phyloP scores from a whole-genome alignment of 2,888 invertebrate species.

The Leptopilina drosophilae region DNA sequence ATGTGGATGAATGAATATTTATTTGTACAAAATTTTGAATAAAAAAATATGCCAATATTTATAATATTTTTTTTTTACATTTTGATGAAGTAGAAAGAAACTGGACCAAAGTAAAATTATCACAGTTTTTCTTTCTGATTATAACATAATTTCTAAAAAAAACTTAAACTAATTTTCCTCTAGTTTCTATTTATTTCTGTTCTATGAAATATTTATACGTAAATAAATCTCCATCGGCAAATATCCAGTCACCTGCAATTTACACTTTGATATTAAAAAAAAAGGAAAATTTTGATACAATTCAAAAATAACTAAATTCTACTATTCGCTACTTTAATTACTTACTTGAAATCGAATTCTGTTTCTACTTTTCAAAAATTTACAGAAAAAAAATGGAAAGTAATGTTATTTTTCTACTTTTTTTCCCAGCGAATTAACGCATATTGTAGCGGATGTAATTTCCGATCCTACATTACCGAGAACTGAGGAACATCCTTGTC shows the following conservation, averaged over 20 bases:
- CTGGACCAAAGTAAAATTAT: constrained; percentile 2
- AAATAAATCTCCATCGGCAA: constrained; percentile 18
- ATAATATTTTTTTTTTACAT: background rate
- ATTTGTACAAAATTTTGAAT: background rate
- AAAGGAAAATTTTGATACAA: no score
- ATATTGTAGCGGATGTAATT: constrained; percentile 98
- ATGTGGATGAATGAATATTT: constrained; percentile 36
- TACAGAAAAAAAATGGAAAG: no score
- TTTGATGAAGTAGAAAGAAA: constrained; percentile 17
- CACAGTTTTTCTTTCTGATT: constrained; percentile 9
- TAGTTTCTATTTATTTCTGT: background rate
- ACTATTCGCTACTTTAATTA: no score
- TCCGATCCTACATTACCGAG: constrained; percentile 98
- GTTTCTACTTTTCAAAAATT: no score
- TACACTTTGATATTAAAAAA: constrained; percentile 14
- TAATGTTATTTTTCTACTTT: constrained; percentile 23
- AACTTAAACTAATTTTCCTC: background rate
- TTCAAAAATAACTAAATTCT: no score
- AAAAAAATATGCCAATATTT: constrained; percentile 12
- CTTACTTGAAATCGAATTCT: no score
- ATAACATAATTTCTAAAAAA: background rate
- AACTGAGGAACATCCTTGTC: constrained; percentile 99
- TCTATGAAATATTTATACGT: background rate
- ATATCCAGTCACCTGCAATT: constrained; percentile 33
- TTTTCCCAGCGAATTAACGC: constrained; percentile 90